Percentiles rank a stretch among this genome's conserved stretches.
phyloP scores from a whole-genome alignment of 2,888 invertebrate species.

The Dolichopus griseipennis region DNA sequence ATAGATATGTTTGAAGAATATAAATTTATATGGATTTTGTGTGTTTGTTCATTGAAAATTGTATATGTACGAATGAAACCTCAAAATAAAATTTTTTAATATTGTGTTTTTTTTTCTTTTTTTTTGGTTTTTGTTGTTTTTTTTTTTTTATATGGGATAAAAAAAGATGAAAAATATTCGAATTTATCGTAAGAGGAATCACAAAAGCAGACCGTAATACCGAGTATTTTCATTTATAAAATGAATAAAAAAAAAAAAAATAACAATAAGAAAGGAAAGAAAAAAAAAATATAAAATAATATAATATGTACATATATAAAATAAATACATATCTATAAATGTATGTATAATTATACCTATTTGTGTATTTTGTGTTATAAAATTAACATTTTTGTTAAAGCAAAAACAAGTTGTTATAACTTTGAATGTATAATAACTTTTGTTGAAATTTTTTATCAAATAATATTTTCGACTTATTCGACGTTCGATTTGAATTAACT shows the following conservation, averaged over 20 bases:
- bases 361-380: not conserved
- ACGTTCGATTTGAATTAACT: no score
- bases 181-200: slow-evolving; percentile 6
- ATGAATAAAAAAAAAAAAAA: not conserved
- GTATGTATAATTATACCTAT: no score
- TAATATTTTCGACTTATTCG: no score
- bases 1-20: not conserved
- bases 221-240: slow-evolving; percentile 1
- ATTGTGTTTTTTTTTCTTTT: not conserved
- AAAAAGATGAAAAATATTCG: slow-evolving; percentile 2
- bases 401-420: not conserved
- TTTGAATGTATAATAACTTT: no score
- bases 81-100: not conserved
- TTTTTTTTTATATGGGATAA: not conserved
- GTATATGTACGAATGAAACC: not conserved
- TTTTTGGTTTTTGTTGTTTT: no score
- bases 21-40: no score
- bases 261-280: not conserved
- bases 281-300: not conserved
- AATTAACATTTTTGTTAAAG: not conserved
- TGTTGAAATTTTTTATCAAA: no score
- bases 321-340: not conserved
- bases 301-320: not conserved
- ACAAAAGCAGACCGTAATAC: slow-evolving; percentile 6
- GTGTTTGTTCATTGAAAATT: not conserved